Percentiles rank a stretch among this genome's conserved stretches.
Evolutionary conservation across 2,888 invertebrate genomes (phyloP).

Genomic region (Ichneumoninae sp.): DNA sequence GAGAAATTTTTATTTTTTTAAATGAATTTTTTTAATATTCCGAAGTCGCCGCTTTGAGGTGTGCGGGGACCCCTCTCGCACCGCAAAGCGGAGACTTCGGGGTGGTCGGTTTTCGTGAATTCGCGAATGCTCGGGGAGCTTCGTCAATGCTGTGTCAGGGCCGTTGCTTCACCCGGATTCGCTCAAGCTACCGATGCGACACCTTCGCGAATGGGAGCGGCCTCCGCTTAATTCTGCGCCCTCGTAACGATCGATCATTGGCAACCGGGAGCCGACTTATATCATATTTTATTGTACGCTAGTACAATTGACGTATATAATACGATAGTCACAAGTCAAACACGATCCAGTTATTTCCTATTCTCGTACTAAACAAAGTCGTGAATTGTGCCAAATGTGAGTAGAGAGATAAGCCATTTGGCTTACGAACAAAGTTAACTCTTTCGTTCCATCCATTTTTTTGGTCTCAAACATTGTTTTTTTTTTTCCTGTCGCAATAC

Average conservation of each 20-base stretch:
- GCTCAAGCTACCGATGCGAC: conserved; percentile 49
- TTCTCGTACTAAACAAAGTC: neutral
- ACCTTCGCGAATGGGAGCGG: conserved; percentile 62
- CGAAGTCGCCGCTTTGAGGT: neutral
- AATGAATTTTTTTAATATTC: neutral
- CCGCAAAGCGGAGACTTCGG: neutral
- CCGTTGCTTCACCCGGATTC: conserved; percentile 70
- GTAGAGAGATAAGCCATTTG: neutral
- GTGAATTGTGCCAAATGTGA: neutral
- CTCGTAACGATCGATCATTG: conserved; percentile 76
- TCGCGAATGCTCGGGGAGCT: conserved; percentile 21
- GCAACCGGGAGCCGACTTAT: conserved; percentile 58
- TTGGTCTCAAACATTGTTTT: neutral
- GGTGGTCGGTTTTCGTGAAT: conserved; percentile 30
- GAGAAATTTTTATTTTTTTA: neutral
- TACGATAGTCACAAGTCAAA: neutral
- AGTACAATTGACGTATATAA: conserved; percentile 19
- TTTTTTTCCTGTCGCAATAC: neutral
- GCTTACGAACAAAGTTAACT: neutral
- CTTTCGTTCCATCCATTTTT: neutral
- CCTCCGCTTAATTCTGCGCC: conserved; percentile 65
- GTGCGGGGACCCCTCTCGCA: neutral
- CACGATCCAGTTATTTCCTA: neutral
- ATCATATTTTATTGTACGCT: conserved; percentile 54
- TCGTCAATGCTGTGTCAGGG: conserved; percentile 70